Evolutionary conservation across 2,113 vertebrate species (phyloP), one percentile per base, ranked within the genome.

Genomic region (Dromiciops gliroides): DNA sequence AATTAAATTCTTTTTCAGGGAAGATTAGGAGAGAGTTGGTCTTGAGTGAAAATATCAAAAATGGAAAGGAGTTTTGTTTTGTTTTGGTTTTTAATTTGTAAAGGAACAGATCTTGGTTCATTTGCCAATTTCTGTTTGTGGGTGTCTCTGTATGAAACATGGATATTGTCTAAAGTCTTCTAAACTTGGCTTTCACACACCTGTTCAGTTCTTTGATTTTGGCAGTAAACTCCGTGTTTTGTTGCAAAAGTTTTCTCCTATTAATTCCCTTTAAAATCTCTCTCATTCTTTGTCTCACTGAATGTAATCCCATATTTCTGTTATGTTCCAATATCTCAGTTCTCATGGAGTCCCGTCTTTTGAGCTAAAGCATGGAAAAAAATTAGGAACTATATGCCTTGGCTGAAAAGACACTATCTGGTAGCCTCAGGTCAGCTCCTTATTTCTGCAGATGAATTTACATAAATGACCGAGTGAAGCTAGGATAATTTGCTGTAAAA

Each of bases 331-430:
- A 11, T 89, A 93, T 96, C n/a, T 90, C 48, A 60, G n/a, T 91
- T 96, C 91, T 88, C 25, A 51, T 22, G 49, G n/a, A 83, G n/a
- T 91, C 9, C 7, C 47, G 8, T 53, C 24, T 91, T 53, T 47
- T 91, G 24, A 52, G 37, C 91, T 91, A 7, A 97, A 24, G 48
- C 92, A 91, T 75, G 37, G 44, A 5, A 91, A 95, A 90, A 9
- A 89, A 60, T 47, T 11, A 44, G 67, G 6, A 83, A 22, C 37
- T 83, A 83, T 16, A 19, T n/a, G 44, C 5, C 3, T 10, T 23
- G 93, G 91, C 0, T n/a, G 11, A 91, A 92, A 91, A n/a, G 60
- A 53, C 7, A 2, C 28, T 28, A 48, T 2, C 10, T 67, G 14
- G 26, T 14, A 91, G 48, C 12, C 52, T 50, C 37, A 50, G 51